Conservation (phyloP, 2,888 invertebrate genomes). For the Ophraella communa region DNA sequence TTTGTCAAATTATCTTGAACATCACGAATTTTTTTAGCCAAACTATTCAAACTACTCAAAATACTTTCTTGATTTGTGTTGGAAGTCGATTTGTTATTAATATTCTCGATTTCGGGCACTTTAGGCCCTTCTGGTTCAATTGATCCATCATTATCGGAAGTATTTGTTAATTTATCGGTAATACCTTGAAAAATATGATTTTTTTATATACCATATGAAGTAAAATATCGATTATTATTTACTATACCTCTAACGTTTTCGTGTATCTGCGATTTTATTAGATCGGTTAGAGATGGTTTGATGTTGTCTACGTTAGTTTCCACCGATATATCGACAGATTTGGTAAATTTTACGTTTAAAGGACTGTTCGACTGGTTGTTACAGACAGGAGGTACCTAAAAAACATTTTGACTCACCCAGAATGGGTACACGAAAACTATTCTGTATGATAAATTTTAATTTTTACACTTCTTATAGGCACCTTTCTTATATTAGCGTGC, state of each 20-base stretch:
- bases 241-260: not conserved
- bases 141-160: not conserved
- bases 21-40: not conserved
- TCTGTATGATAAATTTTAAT: too few relatives aligned
- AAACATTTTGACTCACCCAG: too few relatives aligned
- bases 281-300: not conserved
- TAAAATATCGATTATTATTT: too few relatives aligned
- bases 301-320: not conserved
- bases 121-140: not conserved
- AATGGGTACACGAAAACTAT: too few relatives aligned
- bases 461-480: too few relatives aligned
- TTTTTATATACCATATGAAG: too few relatives aligned
- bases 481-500: too few relatives aligned
- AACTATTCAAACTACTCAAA: not conserved
- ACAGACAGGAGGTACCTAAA: too few relatives aligned
- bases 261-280: not conserved
- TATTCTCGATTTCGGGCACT: not conserved
- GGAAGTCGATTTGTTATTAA: not conserved
- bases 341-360: not conserved
- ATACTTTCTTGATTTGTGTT: not conserved
- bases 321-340: not conserved
- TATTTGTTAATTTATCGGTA: not conserved
- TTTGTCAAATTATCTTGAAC: not conserved
- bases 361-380: not conserved
- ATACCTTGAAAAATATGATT: too few relatives aligned